phyloP scores from a whole-genome alignment of 2,797 vertebrate genomes.

The Adrianichthys oophorus region DNA sequence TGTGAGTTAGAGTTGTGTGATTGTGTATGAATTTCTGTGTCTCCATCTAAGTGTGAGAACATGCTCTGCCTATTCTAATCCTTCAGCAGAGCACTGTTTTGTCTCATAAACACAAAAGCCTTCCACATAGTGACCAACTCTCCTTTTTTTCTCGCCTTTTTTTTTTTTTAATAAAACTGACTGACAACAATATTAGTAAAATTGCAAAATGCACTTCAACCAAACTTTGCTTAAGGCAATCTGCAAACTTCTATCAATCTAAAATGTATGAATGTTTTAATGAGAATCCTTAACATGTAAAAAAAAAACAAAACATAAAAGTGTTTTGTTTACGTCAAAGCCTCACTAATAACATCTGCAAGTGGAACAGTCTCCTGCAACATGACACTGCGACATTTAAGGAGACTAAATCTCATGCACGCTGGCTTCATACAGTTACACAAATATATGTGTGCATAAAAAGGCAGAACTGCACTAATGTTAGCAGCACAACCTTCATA shows the following conservation, averaged over 20 bases:
- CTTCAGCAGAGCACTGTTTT: constrained; percentile 16
- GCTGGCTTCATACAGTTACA: constrained; percentile 4
- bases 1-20: constrained; percentile 54
- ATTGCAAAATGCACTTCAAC: neutral
- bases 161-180: neutral
- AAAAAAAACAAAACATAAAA: neutral
- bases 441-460: constrained; percentile 1
- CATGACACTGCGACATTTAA: constrained; percentile 10
- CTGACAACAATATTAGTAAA: constrained; percentile 6
- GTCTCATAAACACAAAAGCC: neutral
- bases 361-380: neutral
- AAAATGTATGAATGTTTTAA: constrained; percentile 5
- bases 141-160: neutral
- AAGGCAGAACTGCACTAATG: constrained; percentile 25
- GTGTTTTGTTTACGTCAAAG: constrained; percentile 1
- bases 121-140: constrained; percentile 14
- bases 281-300: neutral
- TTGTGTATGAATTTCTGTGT: constrained; percentile 26
- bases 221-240: too few species aligned
- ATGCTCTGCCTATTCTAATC: constrained; percentile 33
- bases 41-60: constrained; percentile 39
- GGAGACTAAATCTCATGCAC: constrained; percentile 1
- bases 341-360: neutral
- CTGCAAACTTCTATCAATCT: too few species aligned
- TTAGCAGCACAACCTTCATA: constrained; percentile 41